Percentiles rank a stretch among this genome's conserved stretches.
These are phyloP conservation scores for Thunnus maccoyii DNA, from an alignment of 2,113 vertebrate genomes.

Conservation along the genomic window DNA sequence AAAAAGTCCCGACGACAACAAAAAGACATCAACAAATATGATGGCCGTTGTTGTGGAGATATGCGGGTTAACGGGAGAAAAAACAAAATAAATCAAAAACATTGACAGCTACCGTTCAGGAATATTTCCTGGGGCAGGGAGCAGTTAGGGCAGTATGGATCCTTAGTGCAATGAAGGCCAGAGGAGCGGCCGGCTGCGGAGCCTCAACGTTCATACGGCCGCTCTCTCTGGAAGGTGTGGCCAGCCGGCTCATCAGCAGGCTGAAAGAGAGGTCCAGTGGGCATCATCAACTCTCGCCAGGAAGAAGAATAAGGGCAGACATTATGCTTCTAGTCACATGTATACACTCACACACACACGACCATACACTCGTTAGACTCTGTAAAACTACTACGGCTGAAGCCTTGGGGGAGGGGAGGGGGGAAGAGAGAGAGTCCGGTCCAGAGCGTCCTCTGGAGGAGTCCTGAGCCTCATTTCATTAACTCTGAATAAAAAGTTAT, in stretches of 20 bases:
- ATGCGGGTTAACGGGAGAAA: slow-evolving; percentile 33
- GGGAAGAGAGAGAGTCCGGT: slow-evolving; percentile 54
- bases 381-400: slow-evolving; percentile 73
- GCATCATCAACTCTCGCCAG: slow-evolving; percentile 57
- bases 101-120: slow-evolving; percentile 67
- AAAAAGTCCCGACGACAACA: slow-evolving; percentile 5
- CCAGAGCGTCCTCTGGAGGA: slow-evolving; percentile 73
- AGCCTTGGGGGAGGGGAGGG: slow-evolving; percentile 43
- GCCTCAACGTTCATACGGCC: slow-evolving; percentile 49
- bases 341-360: slow-evolving; percentile 23
- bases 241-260: slow-evolving; percentile 39
- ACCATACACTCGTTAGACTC: slow-evolving; percentile 59
- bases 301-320: slow-evolving; percentile 67
- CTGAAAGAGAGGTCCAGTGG: slow-evolving; percentile 57
- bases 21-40: slow-evolving; percentile 48
- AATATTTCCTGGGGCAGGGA: slow-evolving; percentile 58
- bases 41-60: slow-evolving; percentile 64
- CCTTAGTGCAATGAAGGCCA: slow-evolving; percentile 84
- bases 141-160: slow-evolving; percentile 79
- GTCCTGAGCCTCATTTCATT: slow-evolving; percentile 85
- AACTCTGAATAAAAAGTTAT: slow-evolving; percentile 66
- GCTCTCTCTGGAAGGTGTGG: slow-evolving; percentile 60
- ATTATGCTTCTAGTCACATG: slow-evolving; percentile 61
- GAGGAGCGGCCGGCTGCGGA: slow-evolving; percentile 51
- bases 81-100: slow-evolving; percentile 41